phyloP scores from a whole-genome alignment of 2,113 vertebrate genomes.

The Rhinopithecus roxellana region DNA sequence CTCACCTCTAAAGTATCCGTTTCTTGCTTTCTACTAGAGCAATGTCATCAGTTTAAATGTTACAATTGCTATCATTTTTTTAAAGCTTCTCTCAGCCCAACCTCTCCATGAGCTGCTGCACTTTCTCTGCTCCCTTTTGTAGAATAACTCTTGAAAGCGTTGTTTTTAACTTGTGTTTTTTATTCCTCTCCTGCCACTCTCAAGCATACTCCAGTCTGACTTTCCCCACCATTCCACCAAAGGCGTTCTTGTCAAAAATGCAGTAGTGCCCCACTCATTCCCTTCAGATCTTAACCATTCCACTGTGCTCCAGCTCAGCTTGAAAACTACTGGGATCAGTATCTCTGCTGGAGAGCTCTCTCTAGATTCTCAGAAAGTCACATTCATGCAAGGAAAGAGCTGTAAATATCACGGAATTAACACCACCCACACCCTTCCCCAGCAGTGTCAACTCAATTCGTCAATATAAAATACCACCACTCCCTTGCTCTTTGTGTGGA shows the following conservation, averaged over 20 bases:
- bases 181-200: not conserved
- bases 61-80: not conserved
- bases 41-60: not conserved
- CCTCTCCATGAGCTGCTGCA: not conserved
- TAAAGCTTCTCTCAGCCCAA: not conserved
- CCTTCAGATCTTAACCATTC: not conserved
- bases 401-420: not conserved
- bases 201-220: not conserved
- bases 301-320: not conserved
- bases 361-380: not conserved
- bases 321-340: not conserved
- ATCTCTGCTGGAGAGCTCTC: not conserved
- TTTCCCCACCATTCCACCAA: too few species aligned
- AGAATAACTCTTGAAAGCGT: not conserved
- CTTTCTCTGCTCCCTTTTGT: not conserved
- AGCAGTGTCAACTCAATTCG: not conserved
- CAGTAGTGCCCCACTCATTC: fast-evolving
- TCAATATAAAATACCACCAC: not conserved
- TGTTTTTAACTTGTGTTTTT: not conserved
- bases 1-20: not conserved
- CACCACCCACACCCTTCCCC: not conserved
- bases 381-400: not conserved
- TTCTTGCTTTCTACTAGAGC: not conserved
- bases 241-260: not conserved
- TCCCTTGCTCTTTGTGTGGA: not conserved